Conservation (phyloP, 2,113 vertebrate species). For the Nesoenas mayeri region DNA sequence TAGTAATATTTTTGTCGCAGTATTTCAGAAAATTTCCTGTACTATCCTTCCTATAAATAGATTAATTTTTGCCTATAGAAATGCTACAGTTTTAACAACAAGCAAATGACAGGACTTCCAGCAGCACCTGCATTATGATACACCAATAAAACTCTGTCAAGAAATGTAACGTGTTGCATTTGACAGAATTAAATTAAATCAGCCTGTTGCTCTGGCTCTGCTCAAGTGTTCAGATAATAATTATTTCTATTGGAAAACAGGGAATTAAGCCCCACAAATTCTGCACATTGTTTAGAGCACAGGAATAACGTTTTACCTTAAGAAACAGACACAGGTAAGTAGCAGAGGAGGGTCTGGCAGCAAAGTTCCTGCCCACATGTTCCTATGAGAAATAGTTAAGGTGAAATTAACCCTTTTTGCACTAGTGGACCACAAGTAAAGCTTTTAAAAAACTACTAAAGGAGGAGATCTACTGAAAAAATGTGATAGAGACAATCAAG, state of each 20-base stretch:
- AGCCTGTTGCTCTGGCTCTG: not conserved
- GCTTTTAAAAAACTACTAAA: not conserved
- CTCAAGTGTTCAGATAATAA: not conserved
- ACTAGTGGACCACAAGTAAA: not conserved
- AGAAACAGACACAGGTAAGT: not conserved
- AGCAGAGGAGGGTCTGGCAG: not conserved
- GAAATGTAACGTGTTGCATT: not conserved
- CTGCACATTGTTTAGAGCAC: not conserved
- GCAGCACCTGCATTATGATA: not conserved
- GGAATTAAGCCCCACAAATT: not conserved
- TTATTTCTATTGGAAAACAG: not conserved
- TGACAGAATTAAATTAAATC: not conserved
- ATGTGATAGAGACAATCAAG: not conserved
- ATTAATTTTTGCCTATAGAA: not conserved
- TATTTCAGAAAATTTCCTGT: not conserved
- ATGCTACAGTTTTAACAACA: not conserved
- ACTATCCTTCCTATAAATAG: not conserved
- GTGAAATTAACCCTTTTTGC: not conserved
- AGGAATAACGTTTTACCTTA: not conserved
- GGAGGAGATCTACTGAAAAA: not conserved
- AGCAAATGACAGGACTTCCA: not conserved
- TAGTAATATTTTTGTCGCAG: not conserved
- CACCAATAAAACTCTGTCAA: not conserved
- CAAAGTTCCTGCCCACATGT: not conserved
- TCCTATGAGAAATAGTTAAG: not conserved